Conservation (phyloP, 2,797 vertebrate species). For the Acrocephalus scirpaceus region DNA sequence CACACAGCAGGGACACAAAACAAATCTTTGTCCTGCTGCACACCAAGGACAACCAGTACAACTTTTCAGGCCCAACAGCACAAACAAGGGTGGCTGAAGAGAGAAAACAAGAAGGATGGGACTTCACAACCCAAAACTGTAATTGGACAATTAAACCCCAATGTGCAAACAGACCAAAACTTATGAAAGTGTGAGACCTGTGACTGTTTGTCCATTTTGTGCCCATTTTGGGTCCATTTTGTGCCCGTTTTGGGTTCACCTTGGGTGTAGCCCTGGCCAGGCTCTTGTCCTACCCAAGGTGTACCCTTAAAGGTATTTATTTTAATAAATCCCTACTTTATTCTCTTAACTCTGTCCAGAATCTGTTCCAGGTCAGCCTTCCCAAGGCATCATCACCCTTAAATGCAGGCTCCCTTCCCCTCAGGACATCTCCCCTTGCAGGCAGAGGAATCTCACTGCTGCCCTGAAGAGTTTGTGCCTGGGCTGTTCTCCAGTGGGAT, state of each 20-base stretch:
- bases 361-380: not conserved
- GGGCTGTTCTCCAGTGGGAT: not conserved
- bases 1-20: not conserved
- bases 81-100: not conserved
- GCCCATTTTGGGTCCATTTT: not conserved
- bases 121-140: accelerated
- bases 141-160: not conserved
- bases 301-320: not conserved
- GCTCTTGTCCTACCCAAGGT: not conserved
- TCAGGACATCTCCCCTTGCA: accelerated
- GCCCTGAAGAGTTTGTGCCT: not conserved
- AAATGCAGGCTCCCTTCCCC: not conserved
- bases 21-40: not conserved
- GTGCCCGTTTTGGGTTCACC: not conserved
- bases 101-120: not conserved
- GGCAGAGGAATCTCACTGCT: not conserved
- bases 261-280: not conserved
- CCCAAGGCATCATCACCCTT: not conserved
- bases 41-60: not conserved
- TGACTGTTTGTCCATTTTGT: not conserved
- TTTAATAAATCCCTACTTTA: not conserved
- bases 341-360: not conserved
- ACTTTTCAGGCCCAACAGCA: not conserved
- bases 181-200: not conserved
- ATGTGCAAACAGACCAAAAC: not conserved